A percentile compares a stretch with the other conserved stretches of the same genome.
Conservation (phyloP, 2,113 vertebrate species). For the Laticauda colubrina region DNA sequence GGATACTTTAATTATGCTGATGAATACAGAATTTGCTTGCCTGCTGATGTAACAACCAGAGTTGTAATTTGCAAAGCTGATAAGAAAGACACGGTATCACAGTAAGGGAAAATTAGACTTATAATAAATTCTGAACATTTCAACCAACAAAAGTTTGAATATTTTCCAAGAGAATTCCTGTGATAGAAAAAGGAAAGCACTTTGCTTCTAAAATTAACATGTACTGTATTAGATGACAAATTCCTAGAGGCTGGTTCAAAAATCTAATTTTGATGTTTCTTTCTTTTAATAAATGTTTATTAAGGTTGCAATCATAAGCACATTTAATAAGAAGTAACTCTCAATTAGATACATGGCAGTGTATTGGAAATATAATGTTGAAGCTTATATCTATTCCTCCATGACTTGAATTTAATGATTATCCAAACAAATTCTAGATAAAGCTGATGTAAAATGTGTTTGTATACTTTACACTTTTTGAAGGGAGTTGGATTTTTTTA, state of each 20-base stretch:
- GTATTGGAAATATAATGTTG: background rate
- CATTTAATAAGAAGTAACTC: background rate
- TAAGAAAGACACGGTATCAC: background rate
- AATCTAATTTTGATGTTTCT: background rate
- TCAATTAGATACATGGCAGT: background rate
- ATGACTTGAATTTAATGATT: background rate
- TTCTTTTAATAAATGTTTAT: background rate
- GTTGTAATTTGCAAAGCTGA: background rate
- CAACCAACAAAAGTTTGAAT: background rate
- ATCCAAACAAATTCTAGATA: background rate
- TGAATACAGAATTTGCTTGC: background rate
- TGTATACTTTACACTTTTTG: background rate
- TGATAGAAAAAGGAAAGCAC: background rate
- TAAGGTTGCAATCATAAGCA: background rate
- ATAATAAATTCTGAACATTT: background rate
- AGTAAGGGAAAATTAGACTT: background rate
- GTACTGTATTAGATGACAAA: background rate
- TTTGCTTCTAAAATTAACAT: background rate
- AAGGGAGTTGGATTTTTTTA: background rate
- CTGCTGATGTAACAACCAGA: background rate
- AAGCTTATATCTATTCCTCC: background rate
- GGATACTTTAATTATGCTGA: slow-evolving; percentile 1
- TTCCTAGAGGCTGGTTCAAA: background rate
- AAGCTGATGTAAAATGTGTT: background rate
- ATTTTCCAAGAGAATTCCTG: background rate